Base-by-base conservation (phyloP, 30 jellyfish, hydroid and myxozoan species). In the Pelagia noctiluca region DNA sequence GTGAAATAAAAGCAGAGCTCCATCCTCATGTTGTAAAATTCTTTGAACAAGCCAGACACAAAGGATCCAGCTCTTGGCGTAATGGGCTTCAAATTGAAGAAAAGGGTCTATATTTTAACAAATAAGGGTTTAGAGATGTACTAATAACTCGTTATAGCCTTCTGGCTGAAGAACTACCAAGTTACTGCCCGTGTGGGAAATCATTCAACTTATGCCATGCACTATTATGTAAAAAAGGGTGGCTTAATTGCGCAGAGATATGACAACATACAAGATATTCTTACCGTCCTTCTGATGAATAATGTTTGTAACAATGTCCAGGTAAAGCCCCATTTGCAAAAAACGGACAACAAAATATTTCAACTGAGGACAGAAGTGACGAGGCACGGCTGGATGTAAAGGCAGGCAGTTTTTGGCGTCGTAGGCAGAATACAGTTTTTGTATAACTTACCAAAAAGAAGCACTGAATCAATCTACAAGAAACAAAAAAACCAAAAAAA, bases 91-190 rank as follows among this genome's bases (percentile, higher is more conserved):
- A 8, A 5, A 5, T 42, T 42, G 57, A 42, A 42, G 57, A 42
- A 16, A 8, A 42, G 8, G 57, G 16, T 16, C 16, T 42, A 21
- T 72, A 29, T 28, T 72, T 70, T 32, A 70, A 70, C 47, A 70
- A 70, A 23, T 26, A 70, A 26, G 83, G 35, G 36, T 70, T 70
- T 70, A 73, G 73, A 35, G 83, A 70, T 28, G 83, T 74, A 36
- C 75, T 70, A 4, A 12, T 16, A 22, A 10, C 35, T 5, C 32
- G 83, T n/a, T 70, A 70, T 28, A 70, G 35, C 35, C 32, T 46
- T 5, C 74, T 29, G 2, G 22, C 35, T 16, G 7, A 70, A 70
- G 69, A 36, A 19, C 35, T 70, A 36, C 83, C 83, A 70, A 70
- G 70, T 35, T 29, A 2, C 36, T 70, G 83, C 23, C 30, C 75